Evolutionary conservation across 2,113 vertebrate species (phyloP), one percentile per base, ranked within the genome.

Genomic region (Microtus richardsoni): DNA sequence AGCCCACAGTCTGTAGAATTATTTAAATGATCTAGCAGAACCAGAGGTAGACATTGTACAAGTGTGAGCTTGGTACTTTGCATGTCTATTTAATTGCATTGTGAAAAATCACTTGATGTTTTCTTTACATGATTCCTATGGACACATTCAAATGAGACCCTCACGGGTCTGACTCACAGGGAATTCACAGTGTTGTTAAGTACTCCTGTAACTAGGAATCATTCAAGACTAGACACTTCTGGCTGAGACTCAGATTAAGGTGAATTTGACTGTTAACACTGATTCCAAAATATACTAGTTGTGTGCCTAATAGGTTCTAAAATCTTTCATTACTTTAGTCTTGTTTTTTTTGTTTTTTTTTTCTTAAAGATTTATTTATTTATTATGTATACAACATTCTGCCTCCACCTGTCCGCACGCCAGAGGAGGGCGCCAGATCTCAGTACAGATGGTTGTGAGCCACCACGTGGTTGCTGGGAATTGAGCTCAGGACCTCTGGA

Each of bases 211-310:
- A 60, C 3, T 68, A 62, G 22, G 41, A 86, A 82, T 88, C 41
- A 49, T 4, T 52, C 5, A 95, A 68, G 11, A 30, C 44, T 30
- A 30, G 21, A 22, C 0, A 44, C 39, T 80, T 95, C 41, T 60
- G 47, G 0, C 16, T 96, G 9, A 33, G 8, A 86, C 75, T 91
- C 74, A 96, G 13, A 88, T 44, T 86, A 54, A 92, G 39, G 11
- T 0, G n/a, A 12, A 13, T 1, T 16, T 91, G 19, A 11, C 70
- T 85, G 49, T 24, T 88, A 93, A 75, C 49, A 92, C 2, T 54
- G 36, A 93, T 86, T 91, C 10, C 36, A 94, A 93, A 93, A 47
- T 82, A 14, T 91, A 83, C 28, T 88, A n/a, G 5, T 85, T 93
- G 4, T 92, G 22, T 82, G 10, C 44, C n/a, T 12, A 52, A 17